Percentiles rank a stretch among this genome's conserved stretches.
These are phyloP conservation scores for Onychostruthus taczanowskii DNA, from an alignment of 2,113 vertebrate species.

Conservation along the genomic window DNA sequence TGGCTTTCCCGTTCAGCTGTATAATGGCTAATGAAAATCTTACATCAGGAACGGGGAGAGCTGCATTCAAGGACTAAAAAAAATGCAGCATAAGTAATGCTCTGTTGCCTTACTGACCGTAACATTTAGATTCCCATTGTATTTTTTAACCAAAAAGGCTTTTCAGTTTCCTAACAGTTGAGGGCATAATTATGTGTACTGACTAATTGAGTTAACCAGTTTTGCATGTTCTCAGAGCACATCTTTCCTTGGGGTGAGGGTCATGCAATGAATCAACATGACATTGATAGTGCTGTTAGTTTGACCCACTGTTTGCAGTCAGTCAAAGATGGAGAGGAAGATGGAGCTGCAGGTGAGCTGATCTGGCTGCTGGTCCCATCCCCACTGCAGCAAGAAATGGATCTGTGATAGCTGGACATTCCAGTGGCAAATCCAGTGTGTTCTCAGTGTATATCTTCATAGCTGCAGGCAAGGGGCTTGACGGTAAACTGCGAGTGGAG, in stretches of 20 bases:
- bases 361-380: neutral
- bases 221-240: neutral
- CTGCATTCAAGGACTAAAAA: neutral
- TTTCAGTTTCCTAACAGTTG: slow-evolving; percentile 31
- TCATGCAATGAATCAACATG: neutral
- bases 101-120: neutral
- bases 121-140: neutral
- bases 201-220: slow-evolving; percentile 1
- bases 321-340: neutral
- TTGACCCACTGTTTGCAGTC: neutral
- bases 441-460: neutral
- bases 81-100: neutral
- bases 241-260: neutral
- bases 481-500: neutral
- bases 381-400: neutral
- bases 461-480: neutral
- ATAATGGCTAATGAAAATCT: neutral
- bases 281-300: neutral
- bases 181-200: slow-evolving; percentile 20
- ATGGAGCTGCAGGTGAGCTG: neutral
- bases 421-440: neutral
- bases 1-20: neutral
- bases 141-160: slow-evolving; percentile 5
- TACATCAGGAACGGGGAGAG: neutral
- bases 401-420: neutral